phyloP scores from a whole-genome alignment of 2,113 vertebrate species.

The Cynoglossus semilaevis region DNA sequence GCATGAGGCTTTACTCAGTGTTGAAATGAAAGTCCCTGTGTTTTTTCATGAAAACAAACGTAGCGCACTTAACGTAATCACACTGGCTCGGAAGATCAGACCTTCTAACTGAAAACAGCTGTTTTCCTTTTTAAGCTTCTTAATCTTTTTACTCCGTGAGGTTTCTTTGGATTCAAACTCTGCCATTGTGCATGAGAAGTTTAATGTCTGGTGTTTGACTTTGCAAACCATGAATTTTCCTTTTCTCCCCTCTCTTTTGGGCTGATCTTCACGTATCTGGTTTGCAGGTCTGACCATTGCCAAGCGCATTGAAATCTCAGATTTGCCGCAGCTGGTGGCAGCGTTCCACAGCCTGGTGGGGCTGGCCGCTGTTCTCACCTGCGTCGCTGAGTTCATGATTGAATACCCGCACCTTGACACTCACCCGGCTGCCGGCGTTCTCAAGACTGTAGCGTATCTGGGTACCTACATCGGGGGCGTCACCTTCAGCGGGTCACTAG shows the following conservation, averaged over 20 bases:
- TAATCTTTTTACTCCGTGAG: not conserved
- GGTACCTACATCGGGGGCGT: conserved; percentile 77
- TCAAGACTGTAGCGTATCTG: conserved; percentile 74
- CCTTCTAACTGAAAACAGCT: conserved; percentile 47
- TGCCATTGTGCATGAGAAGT: conserved; percentile 19
- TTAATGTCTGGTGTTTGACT: conserved; percentile 12
- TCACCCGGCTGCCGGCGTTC: conserved; percentile 65
- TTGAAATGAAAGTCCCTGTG: conserved; percentile 9
- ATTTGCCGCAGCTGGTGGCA: conserved; percentile 79
- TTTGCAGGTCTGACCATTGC: conserved; percentile 79
- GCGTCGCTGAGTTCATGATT: conserved; percentile 71
- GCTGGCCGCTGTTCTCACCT: conserved; percentile 75
- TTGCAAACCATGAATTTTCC: conserved; percentile 1
- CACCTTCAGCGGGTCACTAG: conserved; percentile 78
- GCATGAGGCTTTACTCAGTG: conserved; percentile 24
- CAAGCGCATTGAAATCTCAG: conserved; percentile 81
- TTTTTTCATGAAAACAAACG: conserved; percentile 32
- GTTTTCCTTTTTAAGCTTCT: conserved; percentile 27
- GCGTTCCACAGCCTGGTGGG: conserved; percentile 81
- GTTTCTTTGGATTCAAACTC: not conserved
- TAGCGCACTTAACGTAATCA: conserved; percentile 36
- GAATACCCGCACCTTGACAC: conserved; percentile 77
- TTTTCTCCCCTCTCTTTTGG: not conserved
- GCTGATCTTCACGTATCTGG: not conserved
- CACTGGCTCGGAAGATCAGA: conserved; percentile 39